phyloP scores from a whole-genome alignment of 2,888 invertebrate species.

The Synanthedon formicaeformis region DNA sequence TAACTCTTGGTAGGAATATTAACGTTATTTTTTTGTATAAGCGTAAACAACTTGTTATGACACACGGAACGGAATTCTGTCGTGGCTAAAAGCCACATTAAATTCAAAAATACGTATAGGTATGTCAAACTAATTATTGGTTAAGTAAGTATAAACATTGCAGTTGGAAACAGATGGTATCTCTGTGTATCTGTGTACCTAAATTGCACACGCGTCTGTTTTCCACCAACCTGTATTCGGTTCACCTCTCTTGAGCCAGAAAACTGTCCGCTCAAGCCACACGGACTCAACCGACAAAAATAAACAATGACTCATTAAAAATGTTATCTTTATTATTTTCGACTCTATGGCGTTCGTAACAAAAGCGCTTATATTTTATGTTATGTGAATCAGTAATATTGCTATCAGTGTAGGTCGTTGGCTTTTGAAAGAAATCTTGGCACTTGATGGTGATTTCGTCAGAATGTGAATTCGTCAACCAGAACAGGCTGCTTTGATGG shows the following conservation, averaged over 20 bases:
- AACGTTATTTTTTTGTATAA: no score
- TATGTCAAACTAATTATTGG: no score
- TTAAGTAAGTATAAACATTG: no score
- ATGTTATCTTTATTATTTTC: conserved; percentile 9
- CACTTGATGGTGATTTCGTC: conserved; percentile 53
- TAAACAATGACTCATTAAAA: conserved; percentile 3
- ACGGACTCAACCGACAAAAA: conserved; percentile 1
- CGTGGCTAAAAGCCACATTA: no score
- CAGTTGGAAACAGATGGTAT: no score
- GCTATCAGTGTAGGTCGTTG: conserved; percentile 48
- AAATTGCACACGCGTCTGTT: conserved; percentile 17
- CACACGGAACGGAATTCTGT: no score
- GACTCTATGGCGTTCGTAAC: conserved; percentile 12
- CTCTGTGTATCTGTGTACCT: no score
- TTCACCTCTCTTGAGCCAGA: conserved; percentile 32
- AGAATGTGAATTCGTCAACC: conserved; percentile 53
- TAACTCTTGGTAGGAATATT: no score
- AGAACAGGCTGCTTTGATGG: conserved; percentile 19
- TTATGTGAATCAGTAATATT: conserved; percentile 12
- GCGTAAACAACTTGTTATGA: no score
- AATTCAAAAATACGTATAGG: no score
- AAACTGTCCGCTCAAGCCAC: conserved; percentile 24
- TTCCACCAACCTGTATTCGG: conserved; percentile 18
- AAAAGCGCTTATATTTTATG: conserved; percentile 7
- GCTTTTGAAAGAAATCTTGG: conserved; percentile 61